Evolutionary conservation across 2,888 invertebrate species (phyloP), one percentile per base, ranked within the genome.

Genomic region (Flexamia atlantica): DNA sequence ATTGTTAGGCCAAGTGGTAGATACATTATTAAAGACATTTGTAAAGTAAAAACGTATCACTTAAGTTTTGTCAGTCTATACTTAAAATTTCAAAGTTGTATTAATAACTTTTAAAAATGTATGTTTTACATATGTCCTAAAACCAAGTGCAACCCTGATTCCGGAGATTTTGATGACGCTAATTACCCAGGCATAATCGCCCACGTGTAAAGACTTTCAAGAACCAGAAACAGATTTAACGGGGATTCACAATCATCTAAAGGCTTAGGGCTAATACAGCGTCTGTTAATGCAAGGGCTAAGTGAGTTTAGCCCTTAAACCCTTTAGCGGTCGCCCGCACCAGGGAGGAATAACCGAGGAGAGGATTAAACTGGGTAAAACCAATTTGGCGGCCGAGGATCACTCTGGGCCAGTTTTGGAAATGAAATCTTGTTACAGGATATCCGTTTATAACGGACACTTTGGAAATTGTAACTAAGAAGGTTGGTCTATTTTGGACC

Each of bases 241-340:
- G 28, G 28, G 14, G 30, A 64, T 20, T 53, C 53, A 20, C 53
- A 53, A 28, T 30, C 64, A 64, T 64, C 64, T 3, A 28, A 64
- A 17, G 28, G 28, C 25, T 64, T 64, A 14, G 12, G 28, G 64
- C 30, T 64, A 64, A 64, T 64, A 14, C 64, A 17, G 64, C 28
- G 14, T 64, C 36, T 28, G 72, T 23, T 40, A 72, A 72, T 72
- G 40, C 20, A 20, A 17, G 72, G 72, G 72, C 72, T 72, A 72
- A 72, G 72, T 72, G 72, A 72, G 72, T 72, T 72, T 72, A 42
- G 23, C 40, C 23, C 40, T 72, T 72, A 40, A 40, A 36, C 40
- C 40, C 72, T 40, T 30, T 72, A 36, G 72, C 72, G 72, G 72
- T 72, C 14, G 36, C 3, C 68, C 68, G 32, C 28, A n/a, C 42